Percentiles rank a stretch among this genome's conserved stretches.
Evolutionary conservation across 2,888 invertebrate species (phyloP).

Genomic region (Cephus sareptanus): DNA sequence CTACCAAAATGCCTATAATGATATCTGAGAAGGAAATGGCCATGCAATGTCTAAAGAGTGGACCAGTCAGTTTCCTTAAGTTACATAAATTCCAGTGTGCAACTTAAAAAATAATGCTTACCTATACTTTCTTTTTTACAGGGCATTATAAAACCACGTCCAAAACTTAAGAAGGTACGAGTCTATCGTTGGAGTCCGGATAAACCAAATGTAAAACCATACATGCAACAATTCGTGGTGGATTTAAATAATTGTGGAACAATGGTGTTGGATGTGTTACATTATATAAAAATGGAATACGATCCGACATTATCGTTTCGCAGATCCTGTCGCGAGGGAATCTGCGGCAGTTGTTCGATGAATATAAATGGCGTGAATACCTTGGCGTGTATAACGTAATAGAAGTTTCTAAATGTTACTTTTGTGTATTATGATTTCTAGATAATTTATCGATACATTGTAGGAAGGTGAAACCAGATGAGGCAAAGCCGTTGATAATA

Average conservation of each 20-base stretch:
- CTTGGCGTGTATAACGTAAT: constrained; percentile 68
- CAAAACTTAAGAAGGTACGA: constrained; percentile 42
- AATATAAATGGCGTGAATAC: constrained; percentile 76
- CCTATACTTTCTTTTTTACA: not conserved
- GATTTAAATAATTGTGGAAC: constrained; percentile 71
- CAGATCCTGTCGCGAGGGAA: constrained; percentile 75
- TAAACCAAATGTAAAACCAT: constrained; percentile 66
- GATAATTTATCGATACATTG: constrained; percentile 10
- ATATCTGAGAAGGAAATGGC: not conserved
- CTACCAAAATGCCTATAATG: not conserved
- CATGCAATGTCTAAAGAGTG: not conserved
- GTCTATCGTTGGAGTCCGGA: constrained; percentile 71
- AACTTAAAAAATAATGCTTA: not conserved
- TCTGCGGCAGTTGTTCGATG: constrained; percentile 77
- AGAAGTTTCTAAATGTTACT: not conserved
- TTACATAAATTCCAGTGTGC: not conserved
- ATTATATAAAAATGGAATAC: constrained; percentile 71
- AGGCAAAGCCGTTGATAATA: constrained; percentile 71
- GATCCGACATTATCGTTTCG: constrained; percentile 75
- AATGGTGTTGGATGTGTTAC: constrained; percentile 74
- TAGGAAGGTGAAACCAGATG: constrained; percentile 37
- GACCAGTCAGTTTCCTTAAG: not conserved
- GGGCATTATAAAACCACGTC: not conserved
- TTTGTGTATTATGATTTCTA: not conserved
- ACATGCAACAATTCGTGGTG: constrained; percentile 72